Evolutionary conservation across 2,888 invertebrate species (phyloP).

Genomic region (Nemurella pictetii): DNA sequence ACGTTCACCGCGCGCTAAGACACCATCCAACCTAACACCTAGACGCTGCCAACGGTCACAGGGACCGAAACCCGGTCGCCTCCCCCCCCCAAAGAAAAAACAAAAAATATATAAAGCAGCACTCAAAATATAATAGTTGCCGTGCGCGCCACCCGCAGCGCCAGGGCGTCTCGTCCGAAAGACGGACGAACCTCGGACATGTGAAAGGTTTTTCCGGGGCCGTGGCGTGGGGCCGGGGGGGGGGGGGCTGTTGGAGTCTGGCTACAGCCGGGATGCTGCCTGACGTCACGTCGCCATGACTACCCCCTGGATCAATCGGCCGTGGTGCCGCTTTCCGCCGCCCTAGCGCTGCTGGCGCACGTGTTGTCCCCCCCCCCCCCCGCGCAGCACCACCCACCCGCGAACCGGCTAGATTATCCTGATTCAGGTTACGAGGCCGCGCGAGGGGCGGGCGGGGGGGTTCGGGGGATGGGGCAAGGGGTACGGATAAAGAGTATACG

Average conservation of each 20-base stretch:
- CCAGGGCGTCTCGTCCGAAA: background rate
- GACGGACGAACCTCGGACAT: background rate
- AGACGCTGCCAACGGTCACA: background rate
- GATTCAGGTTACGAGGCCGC: background rate
- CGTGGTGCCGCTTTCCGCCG: background rate
- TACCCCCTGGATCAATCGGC: slow-evolving; percentile 29
- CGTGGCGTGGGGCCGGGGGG: background rate
- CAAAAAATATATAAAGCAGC: too few relatives aligned
- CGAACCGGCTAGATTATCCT: background rate
- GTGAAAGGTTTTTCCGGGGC: background rate
- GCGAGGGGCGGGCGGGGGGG: background rate
- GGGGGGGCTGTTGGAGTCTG: background rate
- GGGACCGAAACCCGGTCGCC: too few relatives aligned
- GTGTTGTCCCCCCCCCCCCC: background rate
- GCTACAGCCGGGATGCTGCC: slow-evolving; percentile 18
- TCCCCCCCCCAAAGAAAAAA: background rate
- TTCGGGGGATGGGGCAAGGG: background rate
- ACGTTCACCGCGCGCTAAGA: background rate
- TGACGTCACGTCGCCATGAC: slow-evolving; percentile 26
- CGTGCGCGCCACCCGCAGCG: background rate
- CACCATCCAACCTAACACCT: background rate
- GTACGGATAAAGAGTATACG: background rate
- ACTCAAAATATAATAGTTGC: background rate
- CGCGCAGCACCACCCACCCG: background rate
- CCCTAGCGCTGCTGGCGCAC: background rate